These are phyloP conservation scores for Chascanopsetta lugubris DNA, from an alignment of 2,113 vertebrate species.

Conservation along the genomic window DNA sequence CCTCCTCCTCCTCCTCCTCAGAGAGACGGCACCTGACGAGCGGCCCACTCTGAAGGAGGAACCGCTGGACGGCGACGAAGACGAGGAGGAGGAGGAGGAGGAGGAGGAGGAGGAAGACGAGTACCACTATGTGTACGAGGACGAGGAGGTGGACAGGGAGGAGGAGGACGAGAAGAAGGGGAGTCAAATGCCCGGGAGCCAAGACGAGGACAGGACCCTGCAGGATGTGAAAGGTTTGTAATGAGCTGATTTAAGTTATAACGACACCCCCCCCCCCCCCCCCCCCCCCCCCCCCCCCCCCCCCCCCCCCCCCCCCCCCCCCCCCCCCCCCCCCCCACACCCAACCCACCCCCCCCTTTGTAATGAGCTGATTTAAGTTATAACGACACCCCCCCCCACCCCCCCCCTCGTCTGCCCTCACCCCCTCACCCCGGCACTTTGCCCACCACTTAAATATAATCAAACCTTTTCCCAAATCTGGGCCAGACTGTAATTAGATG, in stretches of 20 bases:
- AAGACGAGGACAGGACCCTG: slow-evolving; percentile 82
- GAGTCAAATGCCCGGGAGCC: slow-evolving; percentile 70
- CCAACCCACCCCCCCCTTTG: slow-evolving; percentile 62
- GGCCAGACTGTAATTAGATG: slow-evolving; percentile 34
- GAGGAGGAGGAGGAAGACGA: slow-evolving; percentile 84
- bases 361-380: slow-evolving; percentile 20
- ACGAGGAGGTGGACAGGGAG: slow-evolving; percentile 85
- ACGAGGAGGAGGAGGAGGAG: slow-evolving; percentile 73
- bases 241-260: slow-evolving; percentile 9
- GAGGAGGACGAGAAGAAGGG: slow-evolving; percentile 85
- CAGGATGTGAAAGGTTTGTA: slow-evolving; percentile 91
- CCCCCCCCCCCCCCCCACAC: not conserved
- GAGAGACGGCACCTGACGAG: slow-evolving; percentile 85
- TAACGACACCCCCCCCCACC: not conserved
- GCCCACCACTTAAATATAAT: slow-evolving; percentile 28
- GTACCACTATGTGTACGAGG: slow-evolving; percentile 86
- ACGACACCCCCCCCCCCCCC: not conserved
- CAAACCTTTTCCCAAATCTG: slow-evolving; percentile 29
- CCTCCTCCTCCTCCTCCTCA: slow-evolving; percentile 48
- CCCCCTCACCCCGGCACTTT: slow-evolving; percentile 10
- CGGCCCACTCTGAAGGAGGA: slow-evolving; percentile 86
- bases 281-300: not conserved
- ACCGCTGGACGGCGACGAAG: slow-evolving; percentile 73
- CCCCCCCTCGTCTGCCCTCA: not conserved
- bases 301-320: not conserved